Percentiles rank a stretch among this genome's conserved stretches.
phyloP scores from a whole-genome alignment of 2,888 invertebrate species.

The Mechanitis mazaeus region DNA sequence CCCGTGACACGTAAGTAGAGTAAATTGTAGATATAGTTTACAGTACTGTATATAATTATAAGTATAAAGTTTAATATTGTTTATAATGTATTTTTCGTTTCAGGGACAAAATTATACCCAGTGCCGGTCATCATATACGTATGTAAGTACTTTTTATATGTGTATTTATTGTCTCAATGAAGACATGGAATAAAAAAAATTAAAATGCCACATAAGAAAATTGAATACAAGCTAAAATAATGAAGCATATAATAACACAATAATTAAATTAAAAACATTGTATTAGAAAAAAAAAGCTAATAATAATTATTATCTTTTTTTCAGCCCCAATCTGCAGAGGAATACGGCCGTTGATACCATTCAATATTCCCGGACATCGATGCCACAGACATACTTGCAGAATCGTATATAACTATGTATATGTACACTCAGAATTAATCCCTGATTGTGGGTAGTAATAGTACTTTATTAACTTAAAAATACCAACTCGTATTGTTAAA shows the following conservation, averaged over 20 bases:
- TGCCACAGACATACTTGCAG: constrained; percentile 53
- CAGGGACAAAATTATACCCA: constrained; percentile 45
- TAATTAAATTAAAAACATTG: background rate
- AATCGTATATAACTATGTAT: constrained; percentile 59
- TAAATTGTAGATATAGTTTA: background rate
- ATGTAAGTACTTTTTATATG: constrained; percentile 41
- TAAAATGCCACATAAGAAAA: background rate
- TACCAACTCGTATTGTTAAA: too few species aligned
- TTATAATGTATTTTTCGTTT: constrained; percentile 28
- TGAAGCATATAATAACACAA: background rate
- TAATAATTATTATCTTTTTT: constrained; percentile 11
- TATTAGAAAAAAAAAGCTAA: too few species aligned
- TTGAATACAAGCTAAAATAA: background rate
- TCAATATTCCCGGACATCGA: constrained; percentile 40
- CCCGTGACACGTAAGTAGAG: constrained; percentile 40
- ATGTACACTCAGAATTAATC: constrained; percentile 39
- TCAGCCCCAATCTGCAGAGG: constrained; percentile 53
- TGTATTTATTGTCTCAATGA: background rate
- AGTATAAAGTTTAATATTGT: too few species aligned
- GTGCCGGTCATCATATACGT: constrained; percentile 54
- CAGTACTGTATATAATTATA: too few species aligned
- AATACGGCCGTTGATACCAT: constrained; percentile 43
- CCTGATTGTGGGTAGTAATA: constrained; percentile 27
- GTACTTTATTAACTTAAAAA: background rate
- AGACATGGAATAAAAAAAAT: background rate